A percentile compares a stretch with the other conserved stretches of the same genome.
Conservation (phyloP, 2,888 invertebrate species). For the Nebria brevicollis region DNA sequence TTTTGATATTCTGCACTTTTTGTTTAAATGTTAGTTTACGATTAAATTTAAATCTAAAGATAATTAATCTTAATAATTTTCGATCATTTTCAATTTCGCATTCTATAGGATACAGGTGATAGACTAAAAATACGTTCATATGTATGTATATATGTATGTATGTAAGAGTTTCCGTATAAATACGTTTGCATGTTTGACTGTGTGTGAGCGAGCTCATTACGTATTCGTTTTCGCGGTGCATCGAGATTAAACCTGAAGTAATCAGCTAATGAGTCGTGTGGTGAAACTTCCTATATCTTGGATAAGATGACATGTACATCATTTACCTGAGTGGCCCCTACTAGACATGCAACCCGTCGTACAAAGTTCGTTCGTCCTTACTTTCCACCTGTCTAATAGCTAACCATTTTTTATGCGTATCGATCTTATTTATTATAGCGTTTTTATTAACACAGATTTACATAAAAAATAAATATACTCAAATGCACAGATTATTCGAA, state of each 20-base stretch:
- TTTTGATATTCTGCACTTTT: no score
- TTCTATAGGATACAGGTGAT: neutral
- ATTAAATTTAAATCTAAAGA: no score
- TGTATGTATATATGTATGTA: neutral
- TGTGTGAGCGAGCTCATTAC: slow-evolving; percentile 33
- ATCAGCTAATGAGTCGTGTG: slow-evolving; percentile 54
- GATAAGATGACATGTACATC: slow-evolving; percentile 56
- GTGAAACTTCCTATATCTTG: slow-evolving; percentile 52
- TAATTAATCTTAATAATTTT: no score
- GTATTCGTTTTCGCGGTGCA: slow-evolving; percentile 41
- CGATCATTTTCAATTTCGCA: no score
- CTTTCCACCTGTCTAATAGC: neutral
- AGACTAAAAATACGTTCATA: neutral
- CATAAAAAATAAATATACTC: no score
- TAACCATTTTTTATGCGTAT: neutral
- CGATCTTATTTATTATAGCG: neutral
- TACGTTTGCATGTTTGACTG: slow-evolving; percentile 6
- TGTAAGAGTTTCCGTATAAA: slow-evolving; percentile 20
- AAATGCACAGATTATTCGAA: no score
- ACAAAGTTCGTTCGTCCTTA: slow-evolving; percentile 16
- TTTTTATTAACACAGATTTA: no score
- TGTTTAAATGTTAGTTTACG: no score
- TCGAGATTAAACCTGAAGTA: slow-evolving; percentile 48
- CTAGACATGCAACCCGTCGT: slow-evolving; percentile 57
- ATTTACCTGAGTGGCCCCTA: slow-evolving; percentile 59